Base-by-base conservation (phyloP, 2,797 vertebrate genomes). In the Enteromius treurensis region DNA sequence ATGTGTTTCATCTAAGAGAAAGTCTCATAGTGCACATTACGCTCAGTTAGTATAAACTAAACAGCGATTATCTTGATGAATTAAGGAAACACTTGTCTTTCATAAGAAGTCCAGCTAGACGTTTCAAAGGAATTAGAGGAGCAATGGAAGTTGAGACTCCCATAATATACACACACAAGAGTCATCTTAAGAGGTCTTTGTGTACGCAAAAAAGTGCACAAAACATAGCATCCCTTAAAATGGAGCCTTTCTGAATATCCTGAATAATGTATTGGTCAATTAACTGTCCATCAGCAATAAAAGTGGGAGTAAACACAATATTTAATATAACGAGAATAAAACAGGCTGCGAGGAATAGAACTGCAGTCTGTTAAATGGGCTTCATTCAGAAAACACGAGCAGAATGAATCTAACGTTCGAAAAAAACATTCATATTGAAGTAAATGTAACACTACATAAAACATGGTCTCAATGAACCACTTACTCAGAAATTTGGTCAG, bases 1-100 rank as follows among this genome's bases (percentile, higher is more conserved):
- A 82, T 49, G 37, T 4, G 23, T 58, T 37, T 51, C 19, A 14
- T 74, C 17, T 11, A 76, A 68, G 74, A 71, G 53, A 21, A 55
- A 60, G 60, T 82, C 79, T 69, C 74, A 8, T 1, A 55, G 32
- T 74, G 73, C 45, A 37, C 49, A 79, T 83, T 74, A 81, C 11
- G 58, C 26, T 78, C 79, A 15, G 49, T 78, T 65, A 47, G 40
- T 34, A 69, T 29, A 82, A 76, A 65, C 10, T n/a, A 55, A 51
- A 68, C 32, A 37, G 32, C 15, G 60, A 55, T 76, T 67, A 82
- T 51, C 32, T 40, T 65, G 80, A 81, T 62, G 58, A 75, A 81
- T 64, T 49, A 74, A 75, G n/a, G 40, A 45, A 68, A 71, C 64
- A 69, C 29, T 1, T 15, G n/a, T 51, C 58, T 75, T 64, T 74